Percentiles rank a stretch among this genome's conserved stretches.
Evolutionary conservation across 2,113 vertebrate genomes (phyloP).

Genomic region (Dissostichus mawsoni): DNA sequence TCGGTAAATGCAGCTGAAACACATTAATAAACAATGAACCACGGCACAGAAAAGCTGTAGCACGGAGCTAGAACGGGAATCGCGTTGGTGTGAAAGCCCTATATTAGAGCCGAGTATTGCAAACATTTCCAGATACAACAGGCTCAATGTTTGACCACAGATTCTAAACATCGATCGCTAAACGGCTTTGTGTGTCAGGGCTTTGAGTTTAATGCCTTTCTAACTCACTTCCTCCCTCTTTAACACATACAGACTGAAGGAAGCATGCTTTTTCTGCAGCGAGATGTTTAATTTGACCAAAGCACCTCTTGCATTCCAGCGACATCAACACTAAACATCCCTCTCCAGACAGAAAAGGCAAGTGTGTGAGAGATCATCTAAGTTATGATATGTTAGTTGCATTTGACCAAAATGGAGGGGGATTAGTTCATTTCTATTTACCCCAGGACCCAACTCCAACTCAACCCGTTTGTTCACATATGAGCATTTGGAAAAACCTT

Average conservation of each 20-base stretch:
- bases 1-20: too few species aligned
- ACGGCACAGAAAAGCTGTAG: too few species aligned
- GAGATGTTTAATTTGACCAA: conserved; percentile 43
- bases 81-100: too few species aligned
- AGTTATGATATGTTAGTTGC: conserved; percentile 39
- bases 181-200: not conserved
- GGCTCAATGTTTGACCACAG: not conserved
- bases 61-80: too few species aligned
- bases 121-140: not conserved
- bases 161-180: not conserved
- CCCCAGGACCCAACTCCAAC: conserved; percentile 66
- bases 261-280: conserved; percentile 39
- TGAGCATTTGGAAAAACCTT: not conserved
- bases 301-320: conserved; percentile 19
- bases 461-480: conserved; percentile 41
- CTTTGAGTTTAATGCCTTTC: not conserved
- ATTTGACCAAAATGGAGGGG: conserved; percentile 38
- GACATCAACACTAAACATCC: conserved; percentile 30
- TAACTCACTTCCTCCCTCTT: not conserved
- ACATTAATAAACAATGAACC: too few species aligned
- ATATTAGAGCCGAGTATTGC: not conserved
- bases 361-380: conserved; percentile 50
- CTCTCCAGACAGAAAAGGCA: conserved; percentile 32
- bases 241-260: not conserved
- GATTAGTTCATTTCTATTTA: conserved; percentile 42